Evolutionary conservation across 2,888 invertebrate genomes (phyloP), one percentile per base, ranked within the genome.

Genomic region (Orchesellides sinensis): DNA sequence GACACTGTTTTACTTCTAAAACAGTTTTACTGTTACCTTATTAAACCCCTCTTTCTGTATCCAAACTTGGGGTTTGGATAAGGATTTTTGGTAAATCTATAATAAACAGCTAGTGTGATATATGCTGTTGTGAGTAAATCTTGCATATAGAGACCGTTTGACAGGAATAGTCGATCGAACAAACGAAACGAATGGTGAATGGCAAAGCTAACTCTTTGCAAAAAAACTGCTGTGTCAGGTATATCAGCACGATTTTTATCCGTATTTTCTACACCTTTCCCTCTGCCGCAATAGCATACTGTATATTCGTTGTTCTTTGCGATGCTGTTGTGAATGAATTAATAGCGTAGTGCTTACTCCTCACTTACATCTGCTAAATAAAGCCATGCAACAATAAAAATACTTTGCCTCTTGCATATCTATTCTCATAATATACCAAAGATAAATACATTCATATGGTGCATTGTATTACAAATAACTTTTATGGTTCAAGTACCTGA

Each of bases 231-330:
- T 77, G 68, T 40, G 68, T 77, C 77, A 77, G 77, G 59, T 47
- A 54, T 59, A 56, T 77, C 77, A 77, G 77, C 77, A 68, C 77
- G 77, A 77, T 77, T 75, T 49, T 77, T 68, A 77, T 77, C 77
- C 68, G 56, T 59, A 77, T 68, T 77, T 66, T 68, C 56, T 66
- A 29, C 68, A 68, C 77, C 77, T 65, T 45, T 65, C 35, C 17
- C 65, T 65, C 19, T 61, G 12, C n/a, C n/a, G n/a, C n/a, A n/a
- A n/a, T n/a, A n/a, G n/a, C 29, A 29, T 32, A 3, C 32, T 14
- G 29, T 32, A n/a, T 61, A n/a, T 6, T 21, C 10, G 40, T 49
- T 74, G 61, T 52, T 32, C 61, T 63, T 35, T 23, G 29, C 63
- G 29, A 49, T 75, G 21, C 6, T 52, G 52, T 63, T 66, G 68